Percentiles rank a stretch among this genome's conserved stretches.
Evolutionary conservation across 1,140 invertebrate genomes (phyloP).

Genomic region (Anastrepha obliqua): DNA sequence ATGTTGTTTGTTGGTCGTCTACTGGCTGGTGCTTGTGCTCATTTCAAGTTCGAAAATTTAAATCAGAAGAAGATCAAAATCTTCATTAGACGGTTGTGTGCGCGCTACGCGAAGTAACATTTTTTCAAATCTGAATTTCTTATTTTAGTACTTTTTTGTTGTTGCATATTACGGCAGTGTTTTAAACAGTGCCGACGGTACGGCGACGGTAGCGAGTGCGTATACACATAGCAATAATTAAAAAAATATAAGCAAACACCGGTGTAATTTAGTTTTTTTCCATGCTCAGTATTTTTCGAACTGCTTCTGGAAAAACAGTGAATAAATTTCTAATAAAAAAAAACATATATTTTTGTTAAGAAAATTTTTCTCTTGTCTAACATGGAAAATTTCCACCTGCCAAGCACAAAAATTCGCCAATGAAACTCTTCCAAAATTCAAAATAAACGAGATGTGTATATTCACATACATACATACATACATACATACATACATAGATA

Average conservation of each 20-base stretch:
- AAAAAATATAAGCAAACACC: not conserved
- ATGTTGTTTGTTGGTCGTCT: conserved; percentile 13
- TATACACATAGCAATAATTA: not conserved
- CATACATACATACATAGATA: too few species aligned
- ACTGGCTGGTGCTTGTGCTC: conserved; percentile 3
- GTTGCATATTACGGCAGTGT: conserved; percentile 3
- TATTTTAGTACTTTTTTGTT: conserved; percentile 46
- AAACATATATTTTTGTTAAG: not conserved
- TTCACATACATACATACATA: too few species aligned
- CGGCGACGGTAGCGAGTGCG: not conserved
- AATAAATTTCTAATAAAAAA: too few species aligned
- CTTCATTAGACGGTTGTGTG: conserved; percentile 72
- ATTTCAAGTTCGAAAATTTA: conserved; percentile 58
- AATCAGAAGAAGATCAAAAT: conserved; percentile 72
- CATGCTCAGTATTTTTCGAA: not conserved
- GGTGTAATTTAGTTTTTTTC: not conserved
- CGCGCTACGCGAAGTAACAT: not conserved
- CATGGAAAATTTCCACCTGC: too few species aligned
- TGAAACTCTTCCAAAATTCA: too few species aligned
- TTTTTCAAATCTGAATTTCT: conserved; percentile 23
- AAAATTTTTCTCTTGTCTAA: not conserved
- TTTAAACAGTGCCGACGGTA: not conserved
- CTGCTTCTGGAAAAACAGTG: not conserved
- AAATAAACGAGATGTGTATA: too few species aligned
- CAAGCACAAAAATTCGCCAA: too few species aligned